These are phyloP conservation scores for Pterophyllum scalare DNA, from an alignment of 2,113 vertebrate species.

Conservation along the genomic window DNA sequence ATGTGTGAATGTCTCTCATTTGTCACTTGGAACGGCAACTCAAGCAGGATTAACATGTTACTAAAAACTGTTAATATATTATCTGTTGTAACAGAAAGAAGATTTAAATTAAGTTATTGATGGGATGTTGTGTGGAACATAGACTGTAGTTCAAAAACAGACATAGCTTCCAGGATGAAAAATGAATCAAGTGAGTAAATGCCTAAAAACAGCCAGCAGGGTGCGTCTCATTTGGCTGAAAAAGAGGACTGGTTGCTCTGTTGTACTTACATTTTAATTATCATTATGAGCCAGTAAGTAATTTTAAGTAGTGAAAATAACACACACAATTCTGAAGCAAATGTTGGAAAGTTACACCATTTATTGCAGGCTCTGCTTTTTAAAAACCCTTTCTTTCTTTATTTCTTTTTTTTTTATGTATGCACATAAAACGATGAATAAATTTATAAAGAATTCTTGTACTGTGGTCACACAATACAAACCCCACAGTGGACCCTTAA, in stretches of 20 bases:
- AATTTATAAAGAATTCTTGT: not conserved
- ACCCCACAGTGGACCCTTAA: slow-evolving; percentile 38
- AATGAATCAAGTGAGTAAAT: not conserved
- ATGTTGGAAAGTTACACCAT: too few relatives aligned
- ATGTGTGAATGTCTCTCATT: not conserved
- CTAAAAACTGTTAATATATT: not conserved
- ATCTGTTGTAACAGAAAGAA: not conserved
- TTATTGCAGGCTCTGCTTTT: too few relatives aligned
- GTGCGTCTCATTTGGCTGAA: not conserved
- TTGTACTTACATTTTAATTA: not conserved
- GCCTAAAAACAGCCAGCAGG: not conserved
- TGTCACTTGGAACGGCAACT: not conserved
- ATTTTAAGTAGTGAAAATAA: not conserved
- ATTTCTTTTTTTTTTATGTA: too few relatives aligned
- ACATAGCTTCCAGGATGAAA: not conserved
- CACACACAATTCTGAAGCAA: too few relatives aligned
- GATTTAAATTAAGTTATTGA: not conserved
- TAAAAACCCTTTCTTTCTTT: too few relatives aligned
- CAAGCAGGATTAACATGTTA: not conserved
- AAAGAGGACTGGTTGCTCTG: not conserved
- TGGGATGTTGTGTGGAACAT: not conserved
- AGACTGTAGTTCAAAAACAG: not conserved
- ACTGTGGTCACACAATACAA: not conserved
- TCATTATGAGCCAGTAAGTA: not conserved
- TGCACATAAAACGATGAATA: not conserved